phyloP scores from a whole-genome alignment of 2,888 invertebrate species.

The Ectemnius lituratus region DNA sequence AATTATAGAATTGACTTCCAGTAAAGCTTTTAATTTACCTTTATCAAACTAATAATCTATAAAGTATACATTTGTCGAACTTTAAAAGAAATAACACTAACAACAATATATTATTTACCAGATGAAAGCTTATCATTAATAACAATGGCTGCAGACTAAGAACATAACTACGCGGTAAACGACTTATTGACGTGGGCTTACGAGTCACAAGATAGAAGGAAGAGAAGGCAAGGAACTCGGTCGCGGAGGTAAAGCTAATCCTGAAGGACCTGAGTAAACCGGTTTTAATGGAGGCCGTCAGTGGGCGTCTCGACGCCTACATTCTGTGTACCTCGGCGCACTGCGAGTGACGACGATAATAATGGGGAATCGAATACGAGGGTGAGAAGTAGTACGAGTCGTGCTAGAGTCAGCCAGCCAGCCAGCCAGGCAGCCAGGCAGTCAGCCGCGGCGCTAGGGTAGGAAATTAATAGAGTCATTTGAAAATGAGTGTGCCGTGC shows the following conservation, averaged over 20 bases:
- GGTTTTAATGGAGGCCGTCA: conserved; percentile 73
- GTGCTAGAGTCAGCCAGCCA: conserved; percentile 14
- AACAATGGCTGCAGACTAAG: no score
- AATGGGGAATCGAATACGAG: conserved; percentile 64
- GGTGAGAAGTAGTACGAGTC: conserved; percentile 48
- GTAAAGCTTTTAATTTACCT: no score
- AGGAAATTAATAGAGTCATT: conserved; percentile 48
- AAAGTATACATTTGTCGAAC: no score
- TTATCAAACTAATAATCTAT: no score
- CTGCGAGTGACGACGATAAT: conserved; percentile 55
- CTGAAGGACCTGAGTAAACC: conserved; percentile 70
- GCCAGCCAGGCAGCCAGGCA: not conserved
- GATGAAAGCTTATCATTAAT: no score
- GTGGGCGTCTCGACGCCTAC: conserved; percentile 56
- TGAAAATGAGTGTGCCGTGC: conserved; percentile 17
- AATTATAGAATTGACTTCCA: no score
- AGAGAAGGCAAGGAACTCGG: conserved; percentile 47
- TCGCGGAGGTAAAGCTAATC: conserved; percentile 60
- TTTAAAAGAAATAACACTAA: no score
- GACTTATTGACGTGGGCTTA: no score
- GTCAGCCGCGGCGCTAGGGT: conserved; percentile 17
- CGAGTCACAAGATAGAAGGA: not conserved
- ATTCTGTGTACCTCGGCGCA: conserved; percentile 52
- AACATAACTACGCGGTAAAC: no score
- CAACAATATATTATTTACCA: no score